Evolutionary conservation across 2,797 vertebrate genomes (phyloP).

Genomic region (Etheostoma nigrum): DNA sequence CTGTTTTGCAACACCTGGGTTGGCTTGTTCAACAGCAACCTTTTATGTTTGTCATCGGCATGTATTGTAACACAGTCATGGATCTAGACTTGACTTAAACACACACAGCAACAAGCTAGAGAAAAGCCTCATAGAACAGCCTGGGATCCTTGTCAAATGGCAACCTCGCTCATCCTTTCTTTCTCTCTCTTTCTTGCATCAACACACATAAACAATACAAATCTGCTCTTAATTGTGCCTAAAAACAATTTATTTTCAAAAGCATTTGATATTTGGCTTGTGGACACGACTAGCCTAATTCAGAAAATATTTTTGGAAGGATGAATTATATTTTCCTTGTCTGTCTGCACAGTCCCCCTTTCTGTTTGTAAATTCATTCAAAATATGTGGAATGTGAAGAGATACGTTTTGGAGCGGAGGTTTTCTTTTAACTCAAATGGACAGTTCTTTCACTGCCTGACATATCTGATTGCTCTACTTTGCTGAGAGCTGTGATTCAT

Average conservation of each 20-base stretch:
- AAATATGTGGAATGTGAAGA: slow-evolving; percentile 51
- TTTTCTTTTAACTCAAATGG: slow-evolving; percentile 77
- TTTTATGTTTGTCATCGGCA: slow-evolving; percentile 29
- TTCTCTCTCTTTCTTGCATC: background rate
- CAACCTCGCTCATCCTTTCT: background rate
- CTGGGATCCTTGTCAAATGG: background rate
- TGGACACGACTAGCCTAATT: slow-evolving; percentile 7
- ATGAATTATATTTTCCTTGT: slow-evolving; percentile 17
- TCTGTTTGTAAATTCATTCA: slow-evolving; percentile 54
- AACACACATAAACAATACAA: background rate
- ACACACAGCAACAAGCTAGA: slow-evolving; percentile 5
- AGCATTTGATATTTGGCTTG: background rate
- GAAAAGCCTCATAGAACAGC: background rate
- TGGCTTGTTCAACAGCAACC: slow-evolving; percentile 24
- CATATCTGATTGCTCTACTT: slow-evolving; percentile 81
- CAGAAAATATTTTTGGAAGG: slow-evolving; percentile 18
- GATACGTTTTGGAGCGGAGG: slow-evolving; percentile 69
- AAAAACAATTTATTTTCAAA: background rate
- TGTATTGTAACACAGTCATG: background rate
- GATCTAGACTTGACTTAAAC: slow-evolving; percentile 11
- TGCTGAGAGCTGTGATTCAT: slow-evolving; percentile 82
- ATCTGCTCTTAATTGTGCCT: background rate
- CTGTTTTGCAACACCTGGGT: slow-evolving; percentile 41
- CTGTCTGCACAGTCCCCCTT: slow-evolving; percentile 15
- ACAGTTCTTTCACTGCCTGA: slow-evolving; percentile 75